Conservation (phyloP, 30 jellyfish, hydroid and myxozoan genomes). For the Phacellophora camtschatica region DNA sequence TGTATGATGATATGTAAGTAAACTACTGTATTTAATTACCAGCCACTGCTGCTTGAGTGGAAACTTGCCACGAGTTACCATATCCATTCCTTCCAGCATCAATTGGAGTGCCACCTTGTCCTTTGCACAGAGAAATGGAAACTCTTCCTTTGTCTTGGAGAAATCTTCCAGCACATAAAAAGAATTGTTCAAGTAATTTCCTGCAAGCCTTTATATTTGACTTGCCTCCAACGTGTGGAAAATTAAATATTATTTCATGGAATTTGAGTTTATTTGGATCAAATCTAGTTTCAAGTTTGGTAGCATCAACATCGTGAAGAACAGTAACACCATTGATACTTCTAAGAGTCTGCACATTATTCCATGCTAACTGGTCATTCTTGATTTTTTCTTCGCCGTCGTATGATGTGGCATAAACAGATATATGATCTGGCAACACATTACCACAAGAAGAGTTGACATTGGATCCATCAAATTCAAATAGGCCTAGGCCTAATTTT, state of each 20-base stretch:
- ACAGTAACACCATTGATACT: conserved; percentile 28
- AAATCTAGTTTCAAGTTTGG: conserved; percentile 31
- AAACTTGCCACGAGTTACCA: conserved; percentile 88
- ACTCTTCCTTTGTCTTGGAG: conserved; percentile 55
- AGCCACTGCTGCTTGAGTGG: conserved; percentile 84
- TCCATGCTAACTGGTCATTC: conserved; percentile 19
- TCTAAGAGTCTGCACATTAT: conserved; percentile 37
- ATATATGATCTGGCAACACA: too few relatives aligned
- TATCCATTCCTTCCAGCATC: conserved; percentile 73
- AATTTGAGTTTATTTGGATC: conserved; percentile 3
- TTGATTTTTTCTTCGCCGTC: conserved; percentile 62
- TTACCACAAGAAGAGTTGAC: background rate
- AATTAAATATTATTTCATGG: conserved; percentile 64
- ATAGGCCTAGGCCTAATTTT: background rate
- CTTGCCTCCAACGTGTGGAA: conserved; percentile 98
- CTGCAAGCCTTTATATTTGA: conserved; percentile 84
- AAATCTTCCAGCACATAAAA: conserved; percentile 49
- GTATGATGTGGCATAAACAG: conserved; percentile 71
- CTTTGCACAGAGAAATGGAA: conserved; percentile 76
- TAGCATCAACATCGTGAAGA: conserved; percentile 85
- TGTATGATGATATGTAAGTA: too few relatives aligned
- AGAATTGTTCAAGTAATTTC: conserved; percentile 46
- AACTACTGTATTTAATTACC: too few relatives aligned
- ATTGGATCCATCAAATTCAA: background rate
- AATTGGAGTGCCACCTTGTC: conserved; percentile 97